Evolutionary conservation across 2,113 vertebrate species (phyloP), one percentile per base, ranked within the genome.

Genomic region (Cervus canadensis): DNA sequence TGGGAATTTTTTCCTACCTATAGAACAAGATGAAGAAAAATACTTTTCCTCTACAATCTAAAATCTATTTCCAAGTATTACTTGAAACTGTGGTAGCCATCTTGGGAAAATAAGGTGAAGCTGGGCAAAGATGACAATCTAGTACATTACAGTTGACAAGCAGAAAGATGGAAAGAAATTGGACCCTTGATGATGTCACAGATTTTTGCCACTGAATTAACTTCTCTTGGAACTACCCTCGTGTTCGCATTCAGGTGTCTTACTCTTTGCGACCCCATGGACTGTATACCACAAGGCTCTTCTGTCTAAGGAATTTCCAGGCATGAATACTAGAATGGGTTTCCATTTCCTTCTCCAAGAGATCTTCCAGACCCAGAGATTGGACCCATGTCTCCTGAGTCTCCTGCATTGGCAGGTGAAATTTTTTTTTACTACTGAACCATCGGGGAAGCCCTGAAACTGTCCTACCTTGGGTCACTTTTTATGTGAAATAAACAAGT

Each of bases 191-290:
- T 45, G 13, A 67, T 33, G 7, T 50, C 60, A 23, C 56, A 56
- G 67, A 48, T 76, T 76, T 76, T 76, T 76, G 79, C 3, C 85
- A 45, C 17, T 5, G 6, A 60, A 40, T 87, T 59, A 64, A 30
- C n/a, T 67, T 25, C 88, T 71, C 25, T 74, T 28, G 3, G 7
- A 91, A 54, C 1, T 26, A 76, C 23, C 12, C 71, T 76, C 0
- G 0, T 0, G 0, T 33, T 76, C 0, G 1, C 36, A 76, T 43
- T 76, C 40, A 76, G 36, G 6, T 76, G 23, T 43, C 71, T 30
- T 43, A 76, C 21, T 43, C 40, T 76, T 76, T 43, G 23, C 0
- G 6, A 15, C 21, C 36, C 71, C 6, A 13, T 76, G 71, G 40
- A 76, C 36, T 74, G 2, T 43, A 43, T 25, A 43, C 40, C 23